phyloP scores from a whole-genome alignment of 64 coral and sea anemone genomes.

The Stichodactyla helianthus region DNA sequence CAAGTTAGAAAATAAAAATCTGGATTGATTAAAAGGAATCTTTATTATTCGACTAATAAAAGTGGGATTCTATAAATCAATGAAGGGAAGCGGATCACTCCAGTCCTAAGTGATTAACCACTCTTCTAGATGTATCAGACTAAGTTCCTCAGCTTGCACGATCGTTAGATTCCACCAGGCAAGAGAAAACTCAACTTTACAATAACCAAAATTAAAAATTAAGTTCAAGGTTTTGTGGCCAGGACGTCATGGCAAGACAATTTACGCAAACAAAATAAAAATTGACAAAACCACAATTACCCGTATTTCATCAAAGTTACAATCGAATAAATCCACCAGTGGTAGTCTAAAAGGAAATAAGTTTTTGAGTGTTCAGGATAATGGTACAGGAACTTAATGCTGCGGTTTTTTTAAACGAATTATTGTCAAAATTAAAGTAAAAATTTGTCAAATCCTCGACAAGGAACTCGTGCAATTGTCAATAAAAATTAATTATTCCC shows the following conservation, averaged over 20 bases:
- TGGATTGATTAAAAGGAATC: background rate
- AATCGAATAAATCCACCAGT: background rate
- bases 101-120: too few relatives aligned
- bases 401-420: background rate
- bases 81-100: too few relatives aligned
- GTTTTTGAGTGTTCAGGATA: background rate
- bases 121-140: background rate
- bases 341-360: background rate
- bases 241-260: conserved; percentile 14
- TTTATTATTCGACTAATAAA: too few relatives aligned
- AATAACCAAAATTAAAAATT: conserved; percentile 9
- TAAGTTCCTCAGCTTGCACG: background rate
- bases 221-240: conserved; percentile 2
- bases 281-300: background rate
- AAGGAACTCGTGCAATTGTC: background rate
- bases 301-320: background rate
- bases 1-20: background rate
- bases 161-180: background rate
- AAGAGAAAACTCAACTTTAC: conserved; percentile 11
- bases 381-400: background rate
- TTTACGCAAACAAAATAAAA: conserved; percentile 13
- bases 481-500: conserved; percentile 20
- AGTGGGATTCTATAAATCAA: too few relatives aligned
- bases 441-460: background rate
- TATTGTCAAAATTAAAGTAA: background rate